Evolutionary conservation across 2,113 vertebrate genomes (phyloP).

Genomic region (Psophia crepitans): DNA sequence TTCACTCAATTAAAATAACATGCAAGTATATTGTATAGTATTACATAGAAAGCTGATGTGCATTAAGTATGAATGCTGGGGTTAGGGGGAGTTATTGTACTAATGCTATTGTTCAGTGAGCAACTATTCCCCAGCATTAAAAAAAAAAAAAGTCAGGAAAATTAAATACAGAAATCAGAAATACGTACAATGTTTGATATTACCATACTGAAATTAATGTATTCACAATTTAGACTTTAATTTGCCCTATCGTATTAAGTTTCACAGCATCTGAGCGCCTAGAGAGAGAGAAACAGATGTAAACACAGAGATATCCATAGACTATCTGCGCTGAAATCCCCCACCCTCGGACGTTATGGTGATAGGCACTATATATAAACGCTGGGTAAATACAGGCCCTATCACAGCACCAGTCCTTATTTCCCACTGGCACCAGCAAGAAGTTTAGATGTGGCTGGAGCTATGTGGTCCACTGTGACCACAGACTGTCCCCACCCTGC

Average conservation of each 20-base stretch:
- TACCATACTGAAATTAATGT: slow-evolving; percentile 5
- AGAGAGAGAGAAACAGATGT: background rate
- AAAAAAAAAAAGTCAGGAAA: slow-evolving; percentile 4
- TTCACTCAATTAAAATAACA: slow-evolving; percentile 59
- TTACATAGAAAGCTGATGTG: slow-evolving; percentile 32
- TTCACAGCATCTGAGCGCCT: background rate
- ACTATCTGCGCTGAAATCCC: background rate
- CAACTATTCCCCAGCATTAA: slow-evolving; percentile 17
- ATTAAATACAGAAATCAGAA: slow-evolving; percentile 61
- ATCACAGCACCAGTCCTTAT: background rate
- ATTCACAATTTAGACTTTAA: slow-evolving; percentile 32
- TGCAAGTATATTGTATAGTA: slow-evolving; percentile 6
- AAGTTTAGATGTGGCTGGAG: background rate
- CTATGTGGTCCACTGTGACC: background rate
- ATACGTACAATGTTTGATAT: slow-evolving; percentile 43
- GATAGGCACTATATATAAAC: background rate
- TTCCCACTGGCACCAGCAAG: background rate
- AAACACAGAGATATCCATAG: background rate
- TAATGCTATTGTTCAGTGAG: slow-evolving; percentile 14
- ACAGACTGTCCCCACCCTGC: background rate
- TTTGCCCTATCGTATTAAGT: background rate
- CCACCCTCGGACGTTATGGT: background rate
- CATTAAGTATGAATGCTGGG: slow-evolving; percentile 24
- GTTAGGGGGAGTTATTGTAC: slow-evolving; percentile 2
- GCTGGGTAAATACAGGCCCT: background rate